A percentile compares a stretch with the other conserved stretches of the same genome.
These are phyloP conservation scores for Cylloceria caligata DNA, from an alignment of 2,888 invertebrate genomes.

Conservation along the genomic window DNA sequence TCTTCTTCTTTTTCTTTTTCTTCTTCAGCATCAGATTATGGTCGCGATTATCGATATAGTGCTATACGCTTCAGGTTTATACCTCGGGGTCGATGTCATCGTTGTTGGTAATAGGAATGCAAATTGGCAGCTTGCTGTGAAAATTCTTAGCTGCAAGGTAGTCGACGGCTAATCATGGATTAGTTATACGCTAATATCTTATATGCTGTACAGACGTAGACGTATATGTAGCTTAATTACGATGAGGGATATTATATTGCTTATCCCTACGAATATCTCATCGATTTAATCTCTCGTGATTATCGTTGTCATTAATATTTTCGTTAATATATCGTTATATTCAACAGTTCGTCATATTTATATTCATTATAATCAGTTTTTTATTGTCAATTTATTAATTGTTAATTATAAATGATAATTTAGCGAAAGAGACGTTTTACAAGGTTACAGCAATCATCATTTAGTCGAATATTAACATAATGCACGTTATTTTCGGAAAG, in stretches of 20 bases:
- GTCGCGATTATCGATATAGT: constrained; percentile 6
- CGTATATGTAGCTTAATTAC: not conserved
- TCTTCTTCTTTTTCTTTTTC: not conserved
- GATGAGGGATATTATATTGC: not conserved
- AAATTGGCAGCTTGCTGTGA: constrained; percentile 36
- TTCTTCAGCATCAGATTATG: not conserved
- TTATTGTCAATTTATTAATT: too few species aligned
- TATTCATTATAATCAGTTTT: too few species aligned
- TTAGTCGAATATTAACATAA: too few species aligned
- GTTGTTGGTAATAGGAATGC: constrained; percentile 27
- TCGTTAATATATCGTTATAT: too few species aligned
- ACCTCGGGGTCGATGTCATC: not conserved
- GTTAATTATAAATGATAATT: too few species aligned
- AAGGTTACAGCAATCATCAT: too few species aligned
- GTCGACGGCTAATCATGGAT: constrained; percentile 8
- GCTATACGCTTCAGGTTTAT: constrained; percentile 1
- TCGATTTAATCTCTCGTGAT: not conserved
- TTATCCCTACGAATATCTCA: not conserved
- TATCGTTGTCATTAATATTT: too few species aligned
- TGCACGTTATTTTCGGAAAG: too few species aligned
- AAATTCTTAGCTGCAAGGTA: not conserved
- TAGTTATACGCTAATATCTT: not conserved
- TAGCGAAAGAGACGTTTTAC: too few species aligned
- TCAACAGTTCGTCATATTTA: too few species aligned
- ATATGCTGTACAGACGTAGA: not conserved